Evolutionary conservation across 2,113 vertebrate genomes (phyloP).

Genomic region (Butorides virescens): DNA sequence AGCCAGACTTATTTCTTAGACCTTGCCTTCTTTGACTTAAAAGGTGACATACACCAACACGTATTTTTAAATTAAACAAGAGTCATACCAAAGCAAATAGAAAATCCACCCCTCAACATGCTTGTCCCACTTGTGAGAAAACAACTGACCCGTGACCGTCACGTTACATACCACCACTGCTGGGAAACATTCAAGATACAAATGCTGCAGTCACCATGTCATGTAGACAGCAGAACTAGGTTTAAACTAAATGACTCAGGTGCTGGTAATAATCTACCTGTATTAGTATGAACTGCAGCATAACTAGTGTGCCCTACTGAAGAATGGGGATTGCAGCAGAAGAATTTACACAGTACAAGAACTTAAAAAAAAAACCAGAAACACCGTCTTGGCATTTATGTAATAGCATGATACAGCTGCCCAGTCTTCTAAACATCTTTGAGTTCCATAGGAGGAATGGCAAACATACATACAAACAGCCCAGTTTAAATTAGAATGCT

Average conservation of each 20-base stretch:
- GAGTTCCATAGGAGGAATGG: neutral
- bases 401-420: neutral
- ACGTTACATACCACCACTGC: neutral
- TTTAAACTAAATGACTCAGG: neutral
- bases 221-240: neutral
- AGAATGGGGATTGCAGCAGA: neutral
- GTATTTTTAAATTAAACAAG: neutral
- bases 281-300: neutral
- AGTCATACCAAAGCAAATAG: neutral
- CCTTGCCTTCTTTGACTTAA: neutral
- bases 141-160: neutral
- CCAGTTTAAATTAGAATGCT: neutral
- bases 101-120: neutral
- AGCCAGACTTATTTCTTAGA: neutral
- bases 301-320: neutral
- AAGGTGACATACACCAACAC: neutral
- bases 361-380: neutral
- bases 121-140: neutral
- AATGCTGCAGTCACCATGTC: fast-evolving
- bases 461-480: neutral
- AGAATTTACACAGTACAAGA: neutral
- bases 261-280: neutral
- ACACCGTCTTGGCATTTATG: neutral
- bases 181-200: neutral
- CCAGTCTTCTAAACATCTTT: neutral